These are phyloP conservation scores for Stenolophus ochropezus DNA, from an alignment of 2,888 invertebrate genomes.

Conservation along the genomic window DNA sequence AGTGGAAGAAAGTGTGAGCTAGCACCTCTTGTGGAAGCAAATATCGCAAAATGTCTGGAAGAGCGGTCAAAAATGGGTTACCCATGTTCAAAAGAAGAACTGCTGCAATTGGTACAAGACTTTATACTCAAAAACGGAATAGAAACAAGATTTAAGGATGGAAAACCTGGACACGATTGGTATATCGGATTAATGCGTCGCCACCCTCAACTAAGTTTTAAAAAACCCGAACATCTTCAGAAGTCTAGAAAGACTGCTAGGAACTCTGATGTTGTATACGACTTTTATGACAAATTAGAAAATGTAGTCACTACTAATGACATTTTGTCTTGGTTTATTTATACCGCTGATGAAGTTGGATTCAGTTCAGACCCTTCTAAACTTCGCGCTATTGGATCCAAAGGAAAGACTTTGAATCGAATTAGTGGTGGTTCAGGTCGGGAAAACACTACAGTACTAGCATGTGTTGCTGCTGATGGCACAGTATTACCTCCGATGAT, in stretches of 20 bases:
- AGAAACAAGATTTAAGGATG: constrained; percentile 65
- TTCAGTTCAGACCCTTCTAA: constrained; percentile 63
- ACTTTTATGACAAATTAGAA: constrained; percentile 64
- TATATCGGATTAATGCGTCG: constrained; percentile 63
- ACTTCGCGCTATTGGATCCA: constrained; percentile 63
- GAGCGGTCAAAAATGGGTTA: neutral
- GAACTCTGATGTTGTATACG: constrained; percentile 64
- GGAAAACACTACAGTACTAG: constrained; percentile 63
- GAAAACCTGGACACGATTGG: constrained; percentile 64
- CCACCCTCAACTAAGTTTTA: constrained; percentile 62
- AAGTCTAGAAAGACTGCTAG: constrained; percentile 63
- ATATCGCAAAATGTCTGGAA: neutral
- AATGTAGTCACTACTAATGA: constrained; percentile 54
- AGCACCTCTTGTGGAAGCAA: neutral
- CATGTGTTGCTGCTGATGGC: constrained; percentile 62
- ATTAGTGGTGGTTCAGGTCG: constrained; percentile 63
- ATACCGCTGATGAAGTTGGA: constrained; percentile 63
- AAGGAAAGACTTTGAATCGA: constrained; percentile 61
- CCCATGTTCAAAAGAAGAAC: neutral
- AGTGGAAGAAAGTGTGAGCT: neutral
- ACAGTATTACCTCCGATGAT: constrained; percentile 62
- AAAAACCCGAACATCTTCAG: constrained; percentile 66
- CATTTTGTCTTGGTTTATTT: constrained; percentile 43
- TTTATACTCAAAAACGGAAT: no score
- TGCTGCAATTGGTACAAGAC: no score